These are phyloP conservation scores for Palaemon carinicauda DNA, from an alignment of 1,140 invertebrate genomes.

Conservation along the genomic window DNA sequence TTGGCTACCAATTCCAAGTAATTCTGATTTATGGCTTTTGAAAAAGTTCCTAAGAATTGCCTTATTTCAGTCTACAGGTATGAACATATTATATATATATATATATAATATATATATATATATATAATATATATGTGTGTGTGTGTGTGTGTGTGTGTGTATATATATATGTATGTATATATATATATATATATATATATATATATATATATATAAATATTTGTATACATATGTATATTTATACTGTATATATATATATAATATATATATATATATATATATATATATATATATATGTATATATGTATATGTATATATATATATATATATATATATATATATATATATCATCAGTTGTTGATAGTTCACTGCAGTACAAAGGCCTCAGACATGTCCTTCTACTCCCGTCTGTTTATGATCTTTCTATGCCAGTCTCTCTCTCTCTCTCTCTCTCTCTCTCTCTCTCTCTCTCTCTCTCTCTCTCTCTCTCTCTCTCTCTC, in stretches of 20 bases:
- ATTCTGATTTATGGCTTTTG: not conserved
- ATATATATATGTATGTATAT: not conserved
- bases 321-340: slow-evolving; percentile 9
- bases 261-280: not conserved
- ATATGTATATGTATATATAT: not conserved
- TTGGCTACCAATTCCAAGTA: too few relatives aligned
- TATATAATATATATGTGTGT: not conserved
- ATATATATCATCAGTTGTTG: too few relatives aligned
- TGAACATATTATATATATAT: not conserved
- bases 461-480: too few relatives aligned
- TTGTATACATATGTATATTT: not conserved
- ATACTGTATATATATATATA: not conserved
- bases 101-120: not conserved
- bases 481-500: too few relatives aligned
- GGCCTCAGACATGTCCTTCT: too few relatives aligned
- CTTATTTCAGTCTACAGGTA: not conserved
- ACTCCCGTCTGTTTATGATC: too few relatives aligned
- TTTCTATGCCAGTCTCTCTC: too few relatives aligned
- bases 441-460: too few relatives aligned
- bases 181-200: not conserved
- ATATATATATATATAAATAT: not conserved
- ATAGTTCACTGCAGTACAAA: too few relatives aligned
- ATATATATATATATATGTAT: not conserved
- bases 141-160: not conserved
- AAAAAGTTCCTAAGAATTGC: not conserved